Evolutionary conservation across 1,140 invertebrate genomes (phyloP).

Genomic region (Trachymyrmex cornetzi): DNA sequence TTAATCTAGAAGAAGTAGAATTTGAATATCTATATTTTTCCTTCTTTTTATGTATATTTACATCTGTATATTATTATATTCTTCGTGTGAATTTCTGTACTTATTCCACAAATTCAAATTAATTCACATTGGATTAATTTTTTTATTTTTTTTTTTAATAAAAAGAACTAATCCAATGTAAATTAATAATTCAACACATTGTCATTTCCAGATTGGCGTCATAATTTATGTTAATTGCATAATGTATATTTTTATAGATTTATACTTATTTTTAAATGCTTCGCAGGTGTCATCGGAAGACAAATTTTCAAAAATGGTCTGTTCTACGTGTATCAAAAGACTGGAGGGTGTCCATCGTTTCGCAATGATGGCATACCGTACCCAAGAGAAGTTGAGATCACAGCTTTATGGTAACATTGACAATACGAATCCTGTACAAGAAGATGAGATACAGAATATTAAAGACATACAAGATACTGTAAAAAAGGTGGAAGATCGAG

Average conservation of each 20-base stretch:
- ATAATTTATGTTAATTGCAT: too few species aligned
- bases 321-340: constrained; percentile 86
- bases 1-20: background rate
- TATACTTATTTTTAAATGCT: constrained; percentile 6
- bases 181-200: too few species aligned
- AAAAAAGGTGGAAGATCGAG: constrained; percentile 83
- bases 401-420: constrained; percentile 78
- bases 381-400: constrained; percentile 87
- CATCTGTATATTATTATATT: too few species aligned
- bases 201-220: too few species aligned
- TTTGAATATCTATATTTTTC: background rate
- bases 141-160: too few species aligned
- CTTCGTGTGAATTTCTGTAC: too few species aligned
- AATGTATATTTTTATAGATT: background rate
- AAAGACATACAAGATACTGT: constrained; percentile 76
- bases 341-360: constrained; percentile 88
- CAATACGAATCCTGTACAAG: constrained; percentile 66
- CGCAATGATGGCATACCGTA: constrained; percentile 87
- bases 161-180: too few species aligned
- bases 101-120: too few species aligned
- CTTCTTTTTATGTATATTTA: too few species aligned
- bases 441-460: constrained; percentile 72
- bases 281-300: constrained; percentile 87
- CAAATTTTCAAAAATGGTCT: constrained; percentile 88
- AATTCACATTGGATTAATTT: too few species aligned